These are phyloP conservation scores for Upupa epops DNA, from an alignment of 2,113 vertebrate genomes.

Conservation along the genomic window DNA sequence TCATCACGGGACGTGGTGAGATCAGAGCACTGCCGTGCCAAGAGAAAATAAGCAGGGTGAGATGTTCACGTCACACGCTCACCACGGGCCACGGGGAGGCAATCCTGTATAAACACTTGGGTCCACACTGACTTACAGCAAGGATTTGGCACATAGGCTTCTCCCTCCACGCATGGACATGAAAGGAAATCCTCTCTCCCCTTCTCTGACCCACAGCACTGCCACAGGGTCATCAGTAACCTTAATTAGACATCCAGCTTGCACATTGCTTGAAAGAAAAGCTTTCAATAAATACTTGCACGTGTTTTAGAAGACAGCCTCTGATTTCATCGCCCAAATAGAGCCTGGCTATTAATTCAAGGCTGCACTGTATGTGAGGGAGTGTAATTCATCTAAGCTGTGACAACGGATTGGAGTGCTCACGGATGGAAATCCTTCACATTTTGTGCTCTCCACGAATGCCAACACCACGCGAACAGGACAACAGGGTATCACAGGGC, in stretches of 20 bases:
- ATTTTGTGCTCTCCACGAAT: neutral
- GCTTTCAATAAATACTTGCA: neutral
- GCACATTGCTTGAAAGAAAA: neutral
- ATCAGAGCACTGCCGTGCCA: neutral
- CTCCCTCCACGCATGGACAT: neutral
- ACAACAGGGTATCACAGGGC: neutral
- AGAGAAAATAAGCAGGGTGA: neutral
- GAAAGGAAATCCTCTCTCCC: neutral
- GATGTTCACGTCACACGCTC: neutral
- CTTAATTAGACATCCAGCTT: neutral
- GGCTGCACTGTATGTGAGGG: neutral
- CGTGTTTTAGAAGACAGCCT: neutral
- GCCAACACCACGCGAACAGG: conserved; percentile 1
- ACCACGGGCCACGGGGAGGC: rapidly evolving
- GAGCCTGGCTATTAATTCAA: conserved; percentile 24
- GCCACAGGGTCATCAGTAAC: neutral
- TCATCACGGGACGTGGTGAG: neutral
- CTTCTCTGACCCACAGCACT: neutral
- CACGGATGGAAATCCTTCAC: neutral
- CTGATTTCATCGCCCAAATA: conserved; percentile 1
- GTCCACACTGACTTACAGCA: neutral
- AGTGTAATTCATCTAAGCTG: conserved; percentile 3
- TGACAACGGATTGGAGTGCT: neutral
- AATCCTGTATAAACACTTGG: neutral
- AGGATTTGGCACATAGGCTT: neutral